A percentile compares a stretch with the other conserved stretches of the same genome.
Evolutionary conservation across 1,140 invertebrate species (phyloP).

Genomic region (Dufourea novaeangliae): DNA sequence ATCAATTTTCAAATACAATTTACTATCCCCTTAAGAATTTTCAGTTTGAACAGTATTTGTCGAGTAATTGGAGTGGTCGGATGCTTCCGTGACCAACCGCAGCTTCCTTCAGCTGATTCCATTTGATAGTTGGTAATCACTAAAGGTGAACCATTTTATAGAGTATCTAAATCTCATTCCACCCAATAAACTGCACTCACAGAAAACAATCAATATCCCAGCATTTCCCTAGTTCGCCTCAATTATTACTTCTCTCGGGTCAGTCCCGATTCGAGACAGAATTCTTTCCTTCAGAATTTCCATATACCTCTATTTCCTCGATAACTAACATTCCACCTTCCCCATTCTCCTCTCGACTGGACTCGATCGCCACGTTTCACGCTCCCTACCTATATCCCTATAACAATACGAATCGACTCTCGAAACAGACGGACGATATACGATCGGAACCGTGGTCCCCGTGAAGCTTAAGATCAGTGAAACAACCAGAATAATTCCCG

Average conservation of each 20-base stretch:
- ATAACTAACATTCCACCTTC: background rate
- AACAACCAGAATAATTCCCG: conserved; percentile 61
- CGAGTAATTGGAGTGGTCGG: background rate
- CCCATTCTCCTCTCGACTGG: background rate
- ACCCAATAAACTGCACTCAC: background rate
- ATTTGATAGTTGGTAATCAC: too few relatives aligned
- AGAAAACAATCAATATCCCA: background rate
- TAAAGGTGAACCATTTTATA: too few relatives aligned
- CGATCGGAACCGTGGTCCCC: conserved; percentile 10
- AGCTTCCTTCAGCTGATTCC: background rate
- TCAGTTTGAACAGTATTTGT: too few relatives aligned
- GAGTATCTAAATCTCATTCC: background rate
- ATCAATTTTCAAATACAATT: too few relatives aligned
- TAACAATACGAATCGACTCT: conserved; percentile 29
- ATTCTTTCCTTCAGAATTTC: conserved; percentile 9
- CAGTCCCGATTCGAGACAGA: background rate
- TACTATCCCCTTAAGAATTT: too few relatives aligned
- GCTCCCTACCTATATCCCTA: background rate
- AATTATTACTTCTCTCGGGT: background rate
- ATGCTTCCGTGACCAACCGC: background rate
- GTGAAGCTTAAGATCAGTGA: conserved; percentile 33
- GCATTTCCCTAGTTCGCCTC: conserved; percentile 11
- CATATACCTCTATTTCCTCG: conserved; percentile 1
- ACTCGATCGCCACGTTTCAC: background rate
- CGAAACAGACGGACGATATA: conserved; percentile 29